Base-by-base conservation (phyloP, 2,797 vertebrate genomes). In the Pseudomugil gertrudae region DNA sequence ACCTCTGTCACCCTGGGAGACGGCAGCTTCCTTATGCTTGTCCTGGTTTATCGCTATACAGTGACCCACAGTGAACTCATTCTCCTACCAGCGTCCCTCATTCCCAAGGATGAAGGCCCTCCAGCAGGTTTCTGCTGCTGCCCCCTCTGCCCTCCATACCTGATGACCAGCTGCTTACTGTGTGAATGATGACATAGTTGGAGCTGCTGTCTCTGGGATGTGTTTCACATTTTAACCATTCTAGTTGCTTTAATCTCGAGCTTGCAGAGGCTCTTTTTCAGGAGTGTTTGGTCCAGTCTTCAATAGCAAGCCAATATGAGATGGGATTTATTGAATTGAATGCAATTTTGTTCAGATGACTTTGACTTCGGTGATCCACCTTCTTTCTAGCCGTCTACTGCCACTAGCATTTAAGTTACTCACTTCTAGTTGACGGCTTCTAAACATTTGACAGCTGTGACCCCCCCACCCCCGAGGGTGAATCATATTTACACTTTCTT, bases 1-100 rank as follows among this genome's bases (percentile, higher is more conserved):
- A 84, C 78, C 83, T 76, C 66, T 66, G 63, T 82, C 79, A 78
- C 69, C 68, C 69, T 2, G 43, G 80, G 81, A 87, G 84, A 76
- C 72, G 52, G 73, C 85, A 61, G 74, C 63, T 62, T 80, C 65
- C 72, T 66, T 73, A 72, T 76, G 72, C 81, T 72, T 80, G 81
- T 84, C 75, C 77, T 71, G 84, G 70, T 83, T 84, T 80, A 82
- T 85, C 29, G 54, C 79, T 82, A 53, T 51, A 65, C 71, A 63
- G 59, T 88, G 85, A 88, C 78, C 82, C 57, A 5, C 64, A 65
- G 80, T 81, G 66, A 63, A 63, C 68, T 72, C 71, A 61, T 66
- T 70, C 61, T 76, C 63, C 65, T 23, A 63, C 64, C 32, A 30
- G 35, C 5, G 55, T 67, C 66, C 79, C 74, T 68, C 54, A 48